Conservation (phyloP, 2,113 vertebrate genomes). For the Solenodon paradoxus region DNA sequence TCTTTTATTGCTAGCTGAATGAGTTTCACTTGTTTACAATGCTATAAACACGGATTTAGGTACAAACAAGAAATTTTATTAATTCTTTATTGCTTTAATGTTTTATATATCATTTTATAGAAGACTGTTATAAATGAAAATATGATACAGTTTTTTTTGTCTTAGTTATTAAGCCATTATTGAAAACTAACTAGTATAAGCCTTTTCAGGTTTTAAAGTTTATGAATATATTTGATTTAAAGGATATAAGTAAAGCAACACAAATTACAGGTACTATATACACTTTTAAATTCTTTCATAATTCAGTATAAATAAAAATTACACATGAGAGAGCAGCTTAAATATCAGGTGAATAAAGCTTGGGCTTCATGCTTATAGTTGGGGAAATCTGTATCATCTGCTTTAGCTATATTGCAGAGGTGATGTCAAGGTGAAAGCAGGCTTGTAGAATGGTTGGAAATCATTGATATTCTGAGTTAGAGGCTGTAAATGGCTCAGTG, state of each 20-base stretch:
- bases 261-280: conserved; percentile 24
- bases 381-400: conserved; percentile 84
- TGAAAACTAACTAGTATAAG: background rate
- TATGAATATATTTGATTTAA: conserved; percentile 47
- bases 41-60: background rate
- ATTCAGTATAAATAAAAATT: conserved; percentile 72
- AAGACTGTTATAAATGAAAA: conserved; percentile 23
- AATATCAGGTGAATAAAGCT: conserved; percentile 79
- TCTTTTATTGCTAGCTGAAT: conserved; percentile 74
- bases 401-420: conserved; percentile 85
- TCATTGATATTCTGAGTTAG: conserved; percentile 98
- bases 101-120: conserved; percentile 9
- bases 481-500: conserved; percentile 93
- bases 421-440: conserved; percentile 94
- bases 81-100: conserved; percentile 23
- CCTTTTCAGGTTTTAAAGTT: conserved; percentile 49
- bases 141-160: background rate
- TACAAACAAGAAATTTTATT: conserved; percentile 31
- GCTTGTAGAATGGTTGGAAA: conserved; percentile 90
- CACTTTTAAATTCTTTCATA: conserved; percentile 50
- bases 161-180: conserved; percentile 29
- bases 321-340: conserved; percentile 70
- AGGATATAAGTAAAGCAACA: background rate
- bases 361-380: conserved; percentile 69
- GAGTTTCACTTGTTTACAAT: conserved; percentile 69